Evolutionary conservation across 2,797 vertebrate genomes (phyloP), one percentile per base, ranked within the genome.

Genomic region (Rhinophrynus dorsalis): DNA sequence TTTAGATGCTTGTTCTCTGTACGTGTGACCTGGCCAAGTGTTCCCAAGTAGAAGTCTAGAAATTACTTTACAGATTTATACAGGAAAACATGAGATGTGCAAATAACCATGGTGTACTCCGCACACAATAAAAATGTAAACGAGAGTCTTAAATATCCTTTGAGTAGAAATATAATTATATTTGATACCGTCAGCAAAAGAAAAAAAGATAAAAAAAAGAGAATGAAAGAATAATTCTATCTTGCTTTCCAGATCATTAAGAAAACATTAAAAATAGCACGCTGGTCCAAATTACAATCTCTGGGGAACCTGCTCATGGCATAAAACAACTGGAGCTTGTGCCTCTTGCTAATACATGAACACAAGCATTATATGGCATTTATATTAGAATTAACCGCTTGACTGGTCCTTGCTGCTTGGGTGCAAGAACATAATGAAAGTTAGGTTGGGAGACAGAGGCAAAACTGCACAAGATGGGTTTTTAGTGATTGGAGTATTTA

Each of bases 311-410:
- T 42, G 32, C 32, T 45, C 47, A 35, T 45, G 55, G 47, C 56
- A 54, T 72, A 67, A 67, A 73, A 73, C 47, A 66, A 67, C 62
- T 59, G 70, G 56, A 73, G 62, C 47, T 47, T 66, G 20, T 60
- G 17, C 55, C 23, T 47, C 12, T 66, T 67, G 62, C 55, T 60
- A 73, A 44, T 60, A 60, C 62, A 44, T 9, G 30, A 60, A 51
- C 55, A 67, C 37, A 65, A 59, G 45, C 35, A 65, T 66, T 73
- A 66, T 45, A 54, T 67, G 23, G 70, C 62, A 60, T 67, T 73
- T 66, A 60, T 67, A 73, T 60, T 67, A 66, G 55, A 67, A 73
- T 60, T 59, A 73, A 59, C 35, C 33, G 55, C 70, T 44, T 67
- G 62, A 47, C 21, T 73, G 45, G 61, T 48, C 18, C 50, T 71